A percentile compares a stretch with the other conserved stretches of the same genome.
These are phyloP conservation scores for Drosophila niveifrons DNA, from an alignment of 2,888 invertebrate species.

Conservation along the genomic window DNA sequence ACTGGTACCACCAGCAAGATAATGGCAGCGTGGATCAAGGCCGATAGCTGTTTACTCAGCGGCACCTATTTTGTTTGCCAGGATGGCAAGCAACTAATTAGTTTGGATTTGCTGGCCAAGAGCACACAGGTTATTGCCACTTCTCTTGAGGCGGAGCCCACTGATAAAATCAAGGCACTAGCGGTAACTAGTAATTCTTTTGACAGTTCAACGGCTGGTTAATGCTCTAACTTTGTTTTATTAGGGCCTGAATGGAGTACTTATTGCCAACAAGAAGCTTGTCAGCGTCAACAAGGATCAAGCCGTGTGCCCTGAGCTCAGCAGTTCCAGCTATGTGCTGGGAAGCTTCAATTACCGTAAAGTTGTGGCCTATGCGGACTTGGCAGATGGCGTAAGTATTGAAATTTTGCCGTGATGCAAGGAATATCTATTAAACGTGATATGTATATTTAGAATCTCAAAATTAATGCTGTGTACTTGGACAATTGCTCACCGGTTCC, in stretches of 20 bases:
- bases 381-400: constrained; percentile 84
- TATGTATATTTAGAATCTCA: constrained; percentile 51
- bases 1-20: constrained; percentile 87
- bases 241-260: constrained; percentile 84
- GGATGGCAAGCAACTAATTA: constrained; percentile 87
- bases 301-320: constrained; percentile 81
- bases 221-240: background rate
- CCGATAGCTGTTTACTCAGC: constrained; percentile 87
- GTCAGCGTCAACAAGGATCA: constrained; percentile 83
- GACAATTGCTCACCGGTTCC: constrained; percentile 84
- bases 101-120: constrained; percentile 88
- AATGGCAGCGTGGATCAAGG: constrained; percentile 88
- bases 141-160: constrained; percentile 82
- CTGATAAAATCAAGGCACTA: constrained; percentile 75
- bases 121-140: constrained; percentile 86
- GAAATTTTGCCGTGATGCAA: background rate
- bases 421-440: background rate
- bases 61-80: constrained; percentile 89
- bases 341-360: constrained; percentile 81
- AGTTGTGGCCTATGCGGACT: constrained; percentile 84
- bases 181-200: constrained; percentile 57
- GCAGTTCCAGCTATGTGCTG: constrained; percentile 80
- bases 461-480: constrained; percentile 85
- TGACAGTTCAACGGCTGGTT: background rate
- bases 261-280: constrained; percentile 83